Evolutionary conservation across 2,888 invertebrate species (phyloP), one percentile per base, ranked within the genome.

Genomic region (Heliconius charithonia): DNA sequence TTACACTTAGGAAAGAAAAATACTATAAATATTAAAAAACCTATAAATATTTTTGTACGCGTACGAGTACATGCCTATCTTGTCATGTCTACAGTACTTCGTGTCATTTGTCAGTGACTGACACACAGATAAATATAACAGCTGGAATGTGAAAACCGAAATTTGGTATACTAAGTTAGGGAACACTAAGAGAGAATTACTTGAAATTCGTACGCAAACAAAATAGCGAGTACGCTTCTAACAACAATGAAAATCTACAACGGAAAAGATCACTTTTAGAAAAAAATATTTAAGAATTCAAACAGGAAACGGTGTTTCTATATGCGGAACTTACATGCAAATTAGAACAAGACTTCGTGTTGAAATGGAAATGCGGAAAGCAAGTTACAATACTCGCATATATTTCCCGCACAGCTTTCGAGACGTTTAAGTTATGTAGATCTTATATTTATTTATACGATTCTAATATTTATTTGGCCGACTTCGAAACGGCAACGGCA

Each of bases 361-460:
- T 76, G 70, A 63, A 76, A 62, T 63, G 45, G 66, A 76, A 76
- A 70, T 76, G 62, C 41, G 76, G n/a, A 59, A 70, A 62, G 70
- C 70, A 76, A 76, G 62, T 76, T 76, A 70, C 69, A 76, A 45
- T 62, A 62, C 62, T 76, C 70, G 76, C 62, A 76, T 41, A 69
- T 41, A 45, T 45, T 59, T 69, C 51, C 13, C 66, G 25, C 37
- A 37, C 16, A 32, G 72, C 72, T 59, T 72, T 72, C 72, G 16
- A 37, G 72, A 72, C n/a, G 67, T 41, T 41, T 25, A 67, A 67
- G 13, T 45, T 69, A 45, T 45, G 7, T 45, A 45, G n/a, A 67
- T n/a, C 69, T 69, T 41, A 45, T 69, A 69, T 69, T 69, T 69
- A 69, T 69, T 41, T 69, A n/a, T 69, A 41, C 7, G 16, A 25